Base-by-base conservation (phyloP, 1,140 invertebrate genomes). In the Listronotus bonariensis region DNA sequence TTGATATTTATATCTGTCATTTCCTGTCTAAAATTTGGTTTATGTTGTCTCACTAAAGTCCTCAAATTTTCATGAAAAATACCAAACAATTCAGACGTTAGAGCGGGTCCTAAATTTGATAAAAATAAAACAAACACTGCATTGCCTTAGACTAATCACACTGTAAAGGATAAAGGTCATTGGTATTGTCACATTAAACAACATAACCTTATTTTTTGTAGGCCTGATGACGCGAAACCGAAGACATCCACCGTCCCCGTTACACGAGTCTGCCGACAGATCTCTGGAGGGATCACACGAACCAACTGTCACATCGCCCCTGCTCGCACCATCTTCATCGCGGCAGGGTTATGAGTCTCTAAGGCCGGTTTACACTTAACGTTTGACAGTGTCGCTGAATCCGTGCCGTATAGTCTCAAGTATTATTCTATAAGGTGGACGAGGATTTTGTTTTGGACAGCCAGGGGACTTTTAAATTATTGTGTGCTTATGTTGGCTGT, bases 251-350 rank as follows among this genome's bases (percentile, higher is more conserved):
- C 26, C 58, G 10, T 26, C 48, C 43, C 41, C 17, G 46, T 34
- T 41, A 51, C 49, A 51, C 68, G 31, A 71, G 62, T 46, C 38
- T 53, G 14, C 62, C 62, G 12, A 43, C 45, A n/a, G 62, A 17
- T n/a, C 45, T 70, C 34, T 51, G 64, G 65, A 58, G 32, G 49
- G 49, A 61, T 40, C 57, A 57, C 43, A 5, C 40, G 54, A 60
- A 59, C 49, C 69, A 42, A 60, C 67, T 42, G 56, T 68, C 57
- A 68, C 65, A 32, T 70, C 73, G 64, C 73, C 71, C 66, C 62
- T 74, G 69, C 42, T 74, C 18, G 40, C 52, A 65, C 66, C 73
- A 65, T 69, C 71, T 59, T 63, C 69, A 56, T 73, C 69, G 54
- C 38, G 69, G 36, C 53, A 66, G 63, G 49, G 59, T 62, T 74